A percentile compares a stretch with the other conserved stretches of the same genome.
phyloP scores from a whole-genome alignment of 2,888 invertebrate species.

The Nomada goodeniana region DNA sequence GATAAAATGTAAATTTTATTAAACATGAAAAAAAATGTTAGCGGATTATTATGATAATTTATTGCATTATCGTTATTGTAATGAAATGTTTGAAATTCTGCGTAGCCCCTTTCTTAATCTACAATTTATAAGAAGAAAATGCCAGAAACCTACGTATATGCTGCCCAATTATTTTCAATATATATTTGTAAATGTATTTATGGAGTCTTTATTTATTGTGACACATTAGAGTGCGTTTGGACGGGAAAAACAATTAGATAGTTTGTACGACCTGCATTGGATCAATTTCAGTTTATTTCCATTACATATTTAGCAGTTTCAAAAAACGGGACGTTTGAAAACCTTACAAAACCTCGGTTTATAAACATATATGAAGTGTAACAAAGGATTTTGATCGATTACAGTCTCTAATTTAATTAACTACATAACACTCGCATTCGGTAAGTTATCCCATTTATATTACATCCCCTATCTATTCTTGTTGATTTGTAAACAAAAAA shows the following conservation, averaged over 20 bases:
- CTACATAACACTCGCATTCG: constrained; percentile 22
- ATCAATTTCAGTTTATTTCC: constrained; percentile 1
- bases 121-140: constrained; percentile 6
- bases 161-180: constrained; percentile 32
- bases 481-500: constrained; percentile 39
- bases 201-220: constrained; percentile 48
- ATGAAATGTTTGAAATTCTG: constrained; percentile 42
- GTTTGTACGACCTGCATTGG: constrained; percentile 5
- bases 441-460: constrained; percentile 33
- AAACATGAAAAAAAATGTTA: constrained; percentile 44
- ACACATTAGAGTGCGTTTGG: constrained; percentile 31
- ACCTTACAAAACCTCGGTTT: background rate
- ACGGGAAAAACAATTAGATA: constrained; percentile 17
- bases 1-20: constrained; percentile 70
- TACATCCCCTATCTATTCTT: constrained; percentile 36
- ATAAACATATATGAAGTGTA: background rate
- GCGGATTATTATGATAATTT: constrained; percentile 38
- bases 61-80: constrained; percentile 34
- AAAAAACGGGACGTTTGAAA: background rate
- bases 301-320: background rate
- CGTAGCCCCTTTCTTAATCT: constrained; percentile 47
- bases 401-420: constrained; percentile 34
- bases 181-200: constrained; percentile 61
- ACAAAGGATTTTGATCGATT: background rate
- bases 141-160: constrained; percentile 19